Conservation (phyloP, 2,888 invertebrate species). For the Drosophila paramelanica region DNA sequence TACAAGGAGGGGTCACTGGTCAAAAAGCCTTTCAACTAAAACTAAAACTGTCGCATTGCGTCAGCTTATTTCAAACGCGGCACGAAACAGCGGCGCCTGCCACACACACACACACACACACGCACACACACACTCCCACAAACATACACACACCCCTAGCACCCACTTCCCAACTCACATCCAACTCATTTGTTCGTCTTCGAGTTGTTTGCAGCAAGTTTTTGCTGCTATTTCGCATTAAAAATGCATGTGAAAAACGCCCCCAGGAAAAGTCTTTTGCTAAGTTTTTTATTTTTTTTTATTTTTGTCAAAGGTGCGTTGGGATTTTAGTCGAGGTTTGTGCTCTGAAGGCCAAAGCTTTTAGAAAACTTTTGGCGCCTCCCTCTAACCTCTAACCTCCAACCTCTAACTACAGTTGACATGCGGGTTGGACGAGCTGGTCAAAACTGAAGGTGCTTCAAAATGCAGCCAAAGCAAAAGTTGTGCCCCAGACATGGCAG, state of each 20-base stretch:
- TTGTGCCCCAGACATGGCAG: slow-evolving; percentile 12
- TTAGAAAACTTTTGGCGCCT: slow-evolving; percentile 32
- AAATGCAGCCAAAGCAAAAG: slow-evolving; percentile 38
- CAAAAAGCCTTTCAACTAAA: slow-evolving; percentile 36
- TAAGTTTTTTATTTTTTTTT: not conserved
- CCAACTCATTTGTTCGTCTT: slow-evolving; percentile 23
- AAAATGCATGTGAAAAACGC: slow-evolving; percentile 68
- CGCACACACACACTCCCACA: slow-evolving; percentile 13
- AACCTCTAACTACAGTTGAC: slow-evolving; percentile 28
- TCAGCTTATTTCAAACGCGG: slow-evolving; percentile 41
- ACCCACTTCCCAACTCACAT: not conserved
- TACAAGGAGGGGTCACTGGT: slow-evolving; percentile 18
- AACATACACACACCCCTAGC: not conserved
- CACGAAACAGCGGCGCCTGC: slow-evolving; percentile 28
- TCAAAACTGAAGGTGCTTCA: slow-evolving; percentile 38
- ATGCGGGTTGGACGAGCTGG: slow-evolving; percentile 66
- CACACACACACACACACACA: slow-evolving; percentile 19
- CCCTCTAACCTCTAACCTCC: slow-evolving; percentile 3
- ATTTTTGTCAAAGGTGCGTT: slow-evolving; percentile 37
- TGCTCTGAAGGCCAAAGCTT: slow-evolving; percentile 57
- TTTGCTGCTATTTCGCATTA: slow-evolving; percentile 61
- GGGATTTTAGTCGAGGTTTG: slow-evolving; percentile 16
- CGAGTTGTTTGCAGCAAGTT: slow-evolving; percentile 46
- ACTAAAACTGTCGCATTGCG: slow-evolving; percentile 69
- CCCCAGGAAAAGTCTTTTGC: slow-evolving; percentile 13